Percentiles rank a stretch among this genome's conserved stretches.
phyloP scores from a whole-genome alignment of 2,888 invertebrate species.

The Punctoribates punctum region DNA sequence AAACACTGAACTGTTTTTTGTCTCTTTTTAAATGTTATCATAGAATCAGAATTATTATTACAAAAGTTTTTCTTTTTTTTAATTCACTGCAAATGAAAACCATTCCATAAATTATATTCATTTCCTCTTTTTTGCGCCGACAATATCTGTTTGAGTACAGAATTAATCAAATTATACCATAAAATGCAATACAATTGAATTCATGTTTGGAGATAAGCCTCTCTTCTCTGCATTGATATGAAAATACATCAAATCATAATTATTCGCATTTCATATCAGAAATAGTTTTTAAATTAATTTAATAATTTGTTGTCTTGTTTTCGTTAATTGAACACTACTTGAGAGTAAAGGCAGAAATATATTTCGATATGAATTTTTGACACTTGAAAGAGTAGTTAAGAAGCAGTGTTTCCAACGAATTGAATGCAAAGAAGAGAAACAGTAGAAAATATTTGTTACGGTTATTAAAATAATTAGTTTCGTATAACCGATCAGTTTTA shows the following conservation, averaged over 20 bases:
- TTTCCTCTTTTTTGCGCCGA: background rate
- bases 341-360: no score
- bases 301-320: no score
- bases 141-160: background rate
- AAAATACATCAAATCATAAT: no score
- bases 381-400: background rate
- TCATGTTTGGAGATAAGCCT: background rate
- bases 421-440: background rate
- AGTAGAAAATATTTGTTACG: conserved; percentile 6
- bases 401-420: no score
- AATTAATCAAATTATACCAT: conserved; percentile 13
- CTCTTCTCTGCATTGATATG: background rate
- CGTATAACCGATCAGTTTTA: conserved; percentile 20
- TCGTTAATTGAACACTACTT: no score
- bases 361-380: no score
- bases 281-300: no score
- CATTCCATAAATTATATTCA: conserved; percentile 12
- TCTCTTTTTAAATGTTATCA: background rate
- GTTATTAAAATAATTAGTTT: conserved; percentile 21
- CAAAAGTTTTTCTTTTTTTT: background rate
- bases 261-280: no score
- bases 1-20: background rate
- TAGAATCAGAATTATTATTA: background rate
- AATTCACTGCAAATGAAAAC: conserved; percentile 15
- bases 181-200: background rate